A percentile compares a stretch with the other conserved stretches of the same genome.
Evolutionary conservation across 2,797 vertebrate species (phyloP).

Genomic region (Champsocephalus esox): DNA sequence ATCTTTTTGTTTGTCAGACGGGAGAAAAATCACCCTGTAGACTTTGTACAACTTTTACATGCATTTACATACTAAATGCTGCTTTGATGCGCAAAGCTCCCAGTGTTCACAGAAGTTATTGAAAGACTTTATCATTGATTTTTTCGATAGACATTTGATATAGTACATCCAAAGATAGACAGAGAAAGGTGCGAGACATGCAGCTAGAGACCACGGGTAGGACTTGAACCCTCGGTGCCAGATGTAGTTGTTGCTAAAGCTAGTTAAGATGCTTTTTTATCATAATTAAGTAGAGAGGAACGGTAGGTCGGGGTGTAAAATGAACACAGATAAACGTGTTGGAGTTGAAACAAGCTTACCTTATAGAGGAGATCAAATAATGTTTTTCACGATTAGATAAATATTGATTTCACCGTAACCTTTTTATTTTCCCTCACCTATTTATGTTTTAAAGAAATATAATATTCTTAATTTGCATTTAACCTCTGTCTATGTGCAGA

Average conservation of each 20-base stretch:
- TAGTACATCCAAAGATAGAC: too few relatives aligned
- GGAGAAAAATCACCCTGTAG: background rate
- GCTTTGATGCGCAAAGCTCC: background rate
- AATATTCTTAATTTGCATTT: constrained; percentile 30
- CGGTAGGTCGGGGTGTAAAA: background rate
- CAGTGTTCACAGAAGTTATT: background rate
- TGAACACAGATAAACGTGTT: background rate
- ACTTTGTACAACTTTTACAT: background rate
- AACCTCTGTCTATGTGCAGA: constrained; percentile 1
- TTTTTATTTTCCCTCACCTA: background rate
- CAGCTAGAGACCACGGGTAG: too few relatives aligned
- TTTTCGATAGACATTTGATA: too few relatives aligned
- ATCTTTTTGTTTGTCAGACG: background rate
- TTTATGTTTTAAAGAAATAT: constrained; percentile 16
- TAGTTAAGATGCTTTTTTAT: background rate
- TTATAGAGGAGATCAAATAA: background rate
- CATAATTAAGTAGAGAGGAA: background rate
- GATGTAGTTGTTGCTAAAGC: background rate
- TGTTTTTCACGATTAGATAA: too few relatives aligned
- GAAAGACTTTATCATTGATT: background rate
- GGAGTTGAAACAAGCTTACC: background rate
- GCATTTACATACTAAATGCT: constrained; percentile 1
- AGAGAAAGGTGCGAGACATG: too few relatives aligned
- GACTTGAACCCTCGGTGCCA: too few relatives aligned
- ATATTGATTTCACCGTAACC: background rate